Evolutionary conservation across 2,797 vertebrate genomes (phyloP).

Genomic region (Smutsia gigantea): DNA sequence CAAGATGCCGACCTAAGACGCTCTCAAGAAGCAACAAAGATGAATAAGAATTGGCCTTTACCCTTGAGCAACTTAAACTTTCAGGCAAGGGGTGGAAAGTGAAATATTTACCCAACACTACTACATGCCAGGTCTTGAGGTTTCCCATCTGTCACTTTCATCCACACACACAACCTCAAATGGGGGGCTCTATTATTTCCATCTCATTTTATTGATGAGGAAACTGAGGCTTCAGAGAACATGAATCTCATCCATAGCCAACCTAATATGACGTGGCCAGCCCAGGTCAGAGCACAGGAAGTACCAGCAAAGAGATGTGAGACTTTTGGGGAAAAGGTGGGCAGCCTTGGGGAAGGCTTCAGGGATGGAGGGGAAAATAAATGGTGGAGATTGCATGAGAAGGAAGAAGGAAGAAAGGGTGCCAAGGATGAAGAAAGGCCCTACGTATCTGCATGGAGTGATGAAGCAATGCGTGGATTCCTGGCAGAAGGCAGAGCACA

Average conservation of each 20-base stretch:
- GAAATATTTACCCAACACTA: not conserved
- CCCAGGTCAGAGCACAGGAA: not conserved
- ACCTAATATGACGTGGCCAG: not conserved
- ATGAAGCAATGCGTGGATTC: not conserved
- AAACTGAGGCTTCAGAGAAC: not conserved
- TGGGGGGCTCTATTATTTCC: not conserved
- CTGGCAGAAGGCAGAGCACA: fast-evolving
- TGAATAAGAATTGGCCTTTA: not conserved
- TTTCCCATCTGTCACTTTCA: not conserved
- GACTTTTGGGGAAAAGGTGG: not conserved
- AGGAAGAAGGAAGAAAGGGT: not conserved
- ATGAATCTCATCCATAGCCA: not conserved
- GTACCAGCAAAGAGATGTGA: not conserved
- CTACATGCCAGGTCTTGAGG: not conserved
- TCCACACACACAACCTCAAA: not conserved
- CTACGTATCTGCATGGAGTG: fast-evolving
- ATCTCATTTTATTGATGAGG: not conserved
- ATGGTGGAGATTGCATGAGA: fast-evolving
- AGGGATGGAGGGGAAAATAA: fast-evolving
- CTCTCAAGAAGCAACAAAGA: not conserved
- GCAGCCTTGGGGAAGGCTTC: not conserved
- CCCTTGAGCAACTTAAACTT: fast-evolving
- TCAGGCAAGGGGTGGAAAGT: fast-evolving
- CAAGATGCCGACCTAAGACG: not conserved
- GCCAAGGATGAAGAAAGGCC: not conserved